These are phyloP conservation scores for Phocides pigmalion DNA, from an alignment of 1,140 invertebrate species.

Conservation along the genomic window DNA sequence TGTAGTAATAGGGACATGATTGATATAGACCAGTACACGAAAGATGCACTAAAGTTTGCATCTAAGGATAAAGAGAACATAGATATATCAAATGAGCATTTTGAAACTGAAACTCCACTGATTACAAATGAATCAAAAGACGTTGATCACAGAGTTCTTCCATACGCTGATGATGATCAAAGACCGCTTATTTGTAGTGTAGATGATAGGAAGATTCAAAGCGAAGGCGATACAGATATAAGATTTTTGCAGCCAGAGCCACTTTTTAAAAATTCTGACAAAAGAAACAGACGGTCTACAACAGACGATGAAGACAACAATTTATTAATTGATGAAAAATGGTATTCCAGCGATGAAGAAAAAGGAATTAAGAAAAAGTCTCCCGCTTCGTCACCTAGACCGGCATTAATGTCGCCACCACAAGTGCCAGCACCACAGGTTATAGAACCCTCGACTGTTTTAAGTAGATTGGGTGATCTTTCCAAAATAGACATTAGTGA, in stretches of 20 bases:
- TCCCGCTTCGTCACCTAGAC: constrained; percentile 59
- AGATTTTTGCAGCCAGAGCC: constrained; percentile 73
- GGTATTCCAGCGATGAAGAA: constrained; percentile 92
- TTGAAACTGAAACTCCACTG: constrained; percentile 58
- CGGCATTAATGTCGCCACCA: constrained; percentile 58
- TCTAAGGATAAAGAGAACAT: constrained; percentile 78
- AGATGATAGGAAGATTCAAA: constrained; percentile 65
- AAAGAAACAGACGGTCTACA: constrained; percentile 74
- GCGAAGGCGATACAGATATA: constrained; percentile 82
- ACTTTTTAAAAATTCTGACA: constrained; percentile 75
- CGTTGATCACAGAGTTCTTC: constrained; percentile 81
- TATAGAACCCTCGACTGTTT: constrained; percentile 82
- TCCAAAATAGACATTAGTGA: constrained; percentile 90
- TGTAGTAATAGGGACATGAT: constrained; percentile 75
- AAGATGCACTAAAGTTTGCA: constrained; percentile 82
- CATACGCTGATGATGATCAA: constrained; percentile 70
- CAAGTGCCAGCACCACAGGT: constrained; percentile 61
- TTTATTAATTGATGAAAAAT: constrained; percentile 87
- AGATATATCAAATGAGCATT: constrained; percentile 72
- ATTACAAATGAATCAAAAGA: constrained; percentile 76
- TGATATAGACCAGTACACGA: constrained; percentile 82
- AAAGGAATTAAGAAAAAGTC: constrained; percentile 73
- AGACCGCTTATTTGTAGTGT: constrained; percentile 46
- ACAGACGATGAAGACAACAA: constrained; percentile 84
- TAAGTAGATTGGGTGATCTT: constrained; percentile 88